Percentiles rank a stretch among this genome's conserved stretches.
Conservation (phyloP, 2,113 vertebrate species). For the Eleginops maclovinus region DNA sequence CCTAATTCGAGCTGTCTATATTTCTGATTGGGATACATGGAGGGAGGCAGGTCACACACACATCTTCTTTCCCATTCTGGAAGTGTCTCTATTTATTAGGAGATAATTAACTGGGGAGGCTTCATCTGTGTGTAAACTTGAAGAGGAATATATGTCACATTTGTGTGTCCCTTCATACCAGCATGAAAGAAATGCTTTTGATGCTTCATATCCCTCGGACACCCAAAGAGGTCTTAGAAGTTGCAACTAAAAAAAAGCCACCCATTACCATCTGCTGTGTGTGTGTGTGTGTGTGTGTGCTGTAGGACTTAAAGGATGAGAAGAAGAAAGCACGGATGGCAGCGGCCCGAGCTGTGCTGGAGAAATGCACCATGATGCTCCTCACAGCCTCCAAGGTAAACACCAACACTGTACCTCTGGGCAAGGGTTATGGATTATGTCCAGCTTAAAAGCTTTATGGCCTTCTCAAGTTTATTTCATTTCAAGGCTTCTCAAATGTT, state of each 20-base stretch:
- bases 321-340: constrained; percentile 99
- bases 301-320: constrained; percentile 97
- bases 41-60: constrained; percentile 5
- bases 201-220: constrained; percentile 18
- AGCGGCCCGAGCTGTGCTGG: constrained; percentile 94
- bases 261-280: constrained; percentile 35
- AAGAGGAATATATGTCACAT: constrained; percentile 22
- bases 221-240: constrained; percentile 29
- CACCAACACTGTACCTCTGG: not conserved
- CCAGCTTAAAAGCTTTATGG: constrained; percentile 13
- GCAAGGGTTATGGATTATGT: constrained; percentile 12
- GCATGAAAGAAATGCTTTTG: constrained; percentile 53
- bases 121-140: constrained; percentile 18
- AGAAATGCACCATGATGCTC: constrained; percentile 99
- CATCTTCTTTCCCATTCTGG: constrained; percentile 33
- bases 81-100: constrained; percentile 15
- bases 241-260: constrained; percentile 42
- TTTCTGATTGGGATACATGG: constrained; percentile 32
- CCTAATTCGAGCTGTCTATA: constrained; percentile 35
- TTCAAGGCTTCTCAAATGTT: constrained; percentile 10
- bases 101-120: constrained; percentile 13
- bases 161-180: constrained; percentile 13
- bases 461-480: constrained; percentile 12
- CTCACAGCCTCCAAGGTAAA: constrained; percentile 97
- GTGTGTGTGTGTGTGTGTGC: constrained; percentile 26